These are phyloP conservation scores for Alviniconcha strummeri DNA, from an alignment of 2,888 invertebrate species.

Conservation along the genomic window DNA sequence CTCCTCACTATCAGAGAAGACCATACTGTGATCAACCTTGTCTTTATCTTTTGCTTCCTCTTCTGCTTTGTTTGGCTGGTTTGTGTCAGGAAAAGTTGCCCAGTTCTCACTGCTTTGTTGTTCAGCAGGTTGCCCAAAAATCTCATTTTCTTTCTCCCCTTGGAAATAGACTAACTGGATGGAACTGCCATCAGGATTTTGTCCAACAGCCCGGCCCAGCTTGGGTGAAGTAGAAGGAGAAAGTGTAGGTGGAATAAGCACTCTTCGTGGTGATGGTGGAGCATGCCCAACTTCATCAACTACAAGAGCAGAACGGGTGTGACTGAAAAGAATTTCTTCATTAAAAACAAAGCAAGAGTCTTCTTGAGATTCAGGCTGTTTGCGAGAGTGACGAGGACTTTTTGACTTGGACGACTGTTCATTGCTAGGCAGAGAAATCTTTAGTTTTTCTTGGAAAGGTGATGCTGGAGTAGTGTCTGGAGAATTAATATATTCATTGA, in stretches of 20 bases:
- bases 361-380: conserved; percentile 44
- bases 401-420: conserved; percentile 53
- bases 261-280: conserved; percentile 58
- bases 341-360: conserved; percentile 54
- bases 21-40: neutral
- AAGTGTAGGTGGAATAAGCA: conserved; percentile 63
- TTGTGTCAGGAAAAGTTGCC: conserved; percentile 45
- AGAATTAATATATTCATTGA: conserved; percentile 65
- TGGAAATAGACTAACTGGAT: conserved; percentile 42
- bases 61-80: neutral
- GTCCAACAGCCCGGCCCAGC: conserved; percentile 38
- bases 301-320: conserved; percentile 62
- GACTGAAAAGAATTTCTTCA: conserved; percentile 65
- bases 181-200: conserved; percentile 16
- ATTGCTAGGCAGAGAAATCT: conserved; percentile 63
- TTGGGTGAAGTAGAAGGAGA: conserved; percentile 59
- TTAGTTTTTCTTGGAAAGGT: conserved; percentile 57
- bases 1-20: neutral
- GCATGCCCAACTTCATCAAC: conserved; percentile 54
- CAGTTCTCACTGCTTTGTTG: conserved; percentile 41
- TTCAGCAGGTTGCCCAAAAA: conserved; percentile 36
- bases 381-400: conserved; percentile 50
- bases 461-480: conserved; percentile 54
- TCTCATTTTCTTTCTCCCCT: conserved; percentile 29
- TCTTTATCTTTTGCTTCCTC: neutral